phyloP scores from a whole-genome alignment of 2,797 vertebrate genomes.

The Scarus forsteni region DNA sequence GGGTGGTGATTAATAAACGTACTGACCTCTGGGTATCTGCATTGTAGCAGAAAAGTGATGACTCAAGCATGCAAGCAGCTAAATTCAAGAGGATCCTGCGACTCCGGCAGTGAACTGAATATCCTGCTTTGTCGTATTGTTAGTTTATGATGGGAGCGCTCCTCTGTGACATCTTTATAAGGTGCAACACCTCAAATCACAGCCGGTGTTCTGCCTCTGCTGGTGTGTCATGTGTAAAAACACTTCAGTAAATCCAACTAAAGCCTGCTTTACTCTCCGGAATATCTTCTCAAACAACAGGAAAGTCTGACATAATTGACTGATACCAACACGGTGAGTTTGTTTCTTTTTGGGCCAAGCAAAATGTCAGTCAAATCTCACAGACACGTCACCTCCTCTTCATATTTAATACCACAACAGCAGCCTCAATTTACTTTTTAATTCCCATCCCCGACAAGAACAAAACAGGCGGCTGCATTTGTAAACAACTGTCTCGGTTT shows the following conservation, averaged over 20 bases:
- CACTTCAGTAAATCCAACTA: background rate
- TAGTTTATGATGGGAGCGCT: slow-evolving; percentile 6
- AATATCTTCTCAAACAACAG: background rate
- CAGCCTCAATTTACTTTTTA: slow-evolving; percentile 73
- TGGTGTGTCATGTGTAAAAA: background rate
- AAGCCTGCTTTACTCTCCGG: background rate
- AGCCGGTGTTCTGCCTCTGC: background rate
- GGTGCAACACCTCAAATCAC: background rate
- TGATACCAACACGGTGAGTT: slow-evolving; percentile 14
- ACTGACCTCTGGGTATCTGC: slow-evolving; percentile 32
- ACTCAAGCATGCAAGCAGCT: slow-evolving; percentile 30
- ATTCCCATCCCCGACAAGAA: slow-evolving; percentile 69
- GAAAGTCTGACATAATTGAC: slow-evolving; percentile 25
- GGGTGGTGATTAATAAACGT: slow-evolving; percentile 24
- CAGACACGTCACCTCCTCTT: slow-evolving; percentile 36
- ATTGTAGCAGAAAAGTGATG: slow-evolving; percentile 30
- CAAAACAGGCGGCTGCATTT: slow-evolving; percentile 70
- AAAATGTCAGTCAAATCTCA: slow-evolving; percentile 46
- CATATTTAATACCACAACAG: slow-evolving; percentile 54
- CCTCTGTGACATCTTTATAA: slow-evolving; percentile 1
- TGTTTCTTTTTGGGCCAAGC: slow-evolving; percentile 33
- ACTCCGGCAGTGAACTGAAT: slow-evolving; percentile 14
- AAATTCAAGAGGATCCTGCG: slow-evolving; percentile 26
- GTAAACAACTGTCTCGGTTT: slow-evolving; percentile 83
- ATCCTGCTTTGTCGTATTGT: slow-evolving; percentile 40